phyloP scores from a whole-genome alignment of 2,888 invertebrate genomes.

The Teleiodes luculella region DNA sequence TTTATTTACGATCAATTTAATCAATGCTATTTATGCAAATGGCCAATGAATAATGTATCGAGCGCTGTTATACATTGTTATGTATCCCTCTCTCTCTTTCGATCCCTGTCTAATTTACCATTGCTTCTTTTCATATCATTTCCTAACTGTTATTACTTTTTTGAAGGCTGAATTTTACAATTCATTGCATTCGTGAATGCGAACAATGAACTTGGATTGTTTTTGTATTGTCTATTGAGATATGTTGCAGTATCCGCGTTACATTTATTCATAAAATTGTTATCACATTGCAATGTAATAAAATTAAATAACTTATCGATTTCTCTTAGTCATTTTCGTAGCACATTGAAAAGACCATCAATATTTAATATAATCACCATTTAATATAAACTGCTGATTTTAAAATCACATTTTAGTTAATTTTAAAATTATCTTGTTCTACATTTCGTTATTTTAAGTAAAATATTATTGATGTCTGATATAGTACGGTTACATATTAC shows the following conservation, averaged over 20 bases:
- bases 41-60: conserved; percentile 1
- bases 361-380: too few relatives aligned
- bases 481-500: too few relatives aligned
- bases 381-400: too few relatives aligned
- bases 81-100: background rate
- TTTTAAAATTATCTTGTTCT: too few relatives aligned
- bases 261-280: too few relatives aligned
- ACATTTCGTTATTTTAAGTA: too few relatives aligned
- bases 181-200: background rate
- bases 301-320: too few relatives aligned
- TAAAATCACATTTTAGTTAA: too few relatives aligned
- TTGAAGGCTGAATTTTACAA: background rate
- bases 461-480: too few relatives aligned
- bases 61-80: conserved; percentile 2
- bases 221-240: background rate
- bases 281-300: too few relatives aligned
- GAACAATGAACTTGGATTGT: background rate
- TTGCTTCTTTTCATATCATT: background rate
- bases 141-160: background rate
- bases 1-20: conserved; percentile 4
- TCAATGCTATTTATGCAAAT: conserved; percentile 8
- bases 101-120: background rate
- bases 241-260: background rate
- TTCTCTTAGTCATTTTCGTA: too few relatives aligned
- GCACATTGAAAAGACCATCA: too few relatives aligned